Percentiles rank a stretch among this genome's conserved stretches.
phyloP scores from a whole-genome alignment of 2,888 invertebrate species.

The Drosophila niveifrons region DNA sequence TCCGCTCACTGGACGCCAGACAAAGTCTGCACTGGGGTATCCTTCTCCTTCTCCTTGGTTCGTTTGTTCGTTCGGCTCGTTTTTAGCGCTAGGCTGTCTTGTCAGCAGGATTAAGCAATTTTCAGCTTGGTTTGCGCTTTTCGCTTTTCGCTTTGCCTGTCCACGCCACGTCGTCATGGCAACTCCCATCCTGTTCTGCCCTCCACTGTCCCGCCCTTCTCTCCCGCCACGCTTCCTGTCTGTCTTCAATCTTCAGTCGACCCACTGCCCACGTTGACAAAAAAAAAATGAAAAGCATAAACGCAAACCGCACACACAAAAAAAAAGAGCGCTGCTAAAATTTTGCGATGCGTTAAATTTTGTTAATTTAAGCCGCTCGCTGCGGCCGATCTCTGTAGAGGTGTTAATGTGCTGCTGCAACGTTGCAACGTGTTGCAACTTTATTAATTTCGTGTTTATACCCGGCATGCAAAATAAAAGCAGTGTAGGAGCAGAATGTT shows the following conservation, averaged over 20 bases:
- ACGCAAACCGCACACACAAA: slow-evolving; percentile 11
- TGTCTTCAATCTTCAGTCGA: slow-evolving; percentile 24
- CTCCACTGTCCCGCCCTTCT: not conserved
- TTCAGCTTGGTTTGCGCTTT: slow-evolving; percentile 76
- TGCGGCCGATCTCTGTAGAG: slow-evolving; percentile 37
- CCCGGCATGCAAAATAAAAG: not conserved
- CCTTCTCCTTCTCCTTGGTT: slow-evolving; percentile 56
- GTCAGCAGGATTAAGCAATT: slow-evolving; percentile 81
- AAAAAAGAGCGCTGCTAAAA: slow-evolving; percentile 49
- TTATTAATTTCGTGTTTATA: slow-evolving; percentile 48
- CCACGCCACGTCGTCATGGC: slow-evolving; percentile 55
- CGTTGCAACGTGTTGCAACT: slow-evolving; percentile 50
- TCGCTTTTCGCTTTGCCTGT: slow-evolving; percentile 54
- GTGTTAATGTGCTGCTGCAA: slow-evolving; percentile 68
- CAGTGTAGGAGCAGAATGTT: not conserved
- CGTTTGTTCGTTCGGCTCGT: slow-evolving; percentile 32
- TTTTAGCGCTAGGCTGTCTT: slow-evolving; percentile 68
- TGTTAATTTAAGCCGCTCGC: slow-evolving; percentile 69
- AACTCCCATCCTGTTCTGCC: slow-evolving; percentile 20
- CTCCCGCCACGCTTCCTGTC: slow-evolving; percentile 8
- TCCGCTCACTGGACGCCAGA: not conserved
- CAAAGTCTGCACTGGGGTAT: slow-evolving; percentile 15
- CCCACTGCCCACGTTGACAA: slow-evolving; percentile 73
- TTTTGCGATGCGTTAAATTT: slow-evolving; percentile 78
- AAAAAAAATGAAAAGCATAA: slow-evolving; percentile 17